Evolutionary conservation across 2,797 vertebrate species (phyloP), one percentile per base, ranked within the genome.

Genomic region (Sylvia borin): DNA sequence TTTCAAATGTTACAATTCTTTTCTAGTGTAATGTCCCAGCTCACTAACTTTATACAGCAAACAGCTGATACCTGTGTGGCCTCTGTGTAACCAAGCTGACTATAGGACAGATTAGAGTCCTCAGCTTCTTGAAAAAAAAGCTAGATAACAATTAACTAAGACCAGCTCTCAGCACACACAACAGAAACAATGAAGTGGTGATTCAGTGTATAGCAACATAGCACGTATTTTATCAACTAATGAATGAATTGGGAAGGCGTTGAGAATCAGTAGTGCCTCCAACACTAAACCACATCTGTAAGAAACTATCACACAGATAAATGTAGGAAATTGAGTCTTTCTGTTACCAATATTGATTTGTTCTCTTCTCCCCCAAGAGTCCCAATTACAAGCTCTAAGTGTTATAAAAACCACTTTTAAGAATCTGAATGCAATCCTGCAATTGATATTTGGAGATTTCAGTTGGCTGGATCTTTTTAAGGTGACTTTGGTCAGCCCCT

Each of bases 181-280:
- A 84, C 24, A 81, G 55, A 90, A 78, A 72, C 79, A 90, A 90
- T 76, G 36, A 93, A 93, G 70, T 31, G 16, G 34, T 78, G 86
- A 94, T 97, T 92, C 81, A 86, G 66, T 73, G 83, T 54, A 90
- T 58, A 67, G 68, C 32, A 92, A 70, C 48, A 76, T 16, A 43
- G 32, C 53, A 91, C 0, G 0, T 64, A 79, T 82, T 94, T 92
- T 93, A 90, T 86, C 51, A 92, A 73, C 53, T 65, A 86, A 86
- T 85, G 73, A 92, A 79, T 64, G 53, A 92, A 85, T 34, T 67
- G 71, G 57, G 67, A 92, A 94, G 64, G 29, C 15, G 5, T 5
- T 66, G 57, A 70, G 27, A 81, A 92, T 90, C 90, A 91, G 72
- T 90, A 92, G 78, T 10, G 15, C 16, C 38, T 86, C 76, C 64